These are phyloP conservation scores for Mormoops blainvillei DNA, from an alignment of 2,113 vertebrate species.

Conservation along the genomic window DNA sequence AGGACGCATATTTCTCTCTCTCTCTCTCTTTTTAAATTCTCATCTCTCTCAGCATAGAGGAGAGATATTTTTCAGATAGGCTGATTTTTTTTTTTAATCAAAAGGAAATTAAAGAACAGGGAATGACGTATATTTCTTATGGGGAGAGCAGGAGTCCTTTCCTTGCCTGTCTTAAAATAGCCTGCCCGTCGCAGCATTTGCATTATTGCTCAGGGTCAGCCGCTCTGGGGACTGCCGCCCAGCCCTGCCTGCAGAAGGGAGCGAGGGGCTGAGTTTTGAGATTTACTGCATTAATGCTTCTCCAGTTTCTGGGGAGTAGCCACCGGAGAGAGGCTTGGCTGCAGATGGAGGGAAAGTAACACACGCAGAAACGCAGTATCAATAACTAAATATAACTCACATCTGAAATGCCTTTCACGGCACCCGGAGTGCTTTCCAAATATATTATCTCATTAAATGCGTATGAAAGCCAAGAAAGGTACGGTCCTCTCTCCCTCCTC, in stretches of 20 bases:
- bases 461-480: neutral
- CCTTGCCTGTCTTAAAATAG: constrained; percentile 77
- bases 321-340: constrained; percentile 62
- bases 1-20: constrained; percentile 62
- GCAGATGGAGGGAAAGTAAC: constrained; percentile 19
- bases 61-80: constrained; percentile 74
- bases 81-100: constrained; percentile 83
- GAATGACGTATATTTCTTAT: constrained; percentile 77
- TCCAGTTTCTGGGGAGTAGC: constrained; percentile 38
- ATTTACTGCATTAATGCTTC: constrained; percentile 64
- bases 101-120: constrained; percentile 81
- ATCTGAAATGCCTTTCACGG: constrained; percentile 52
- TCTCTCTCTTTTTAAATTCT: constrained; percentile 71
- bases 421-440: constrained; percentile 53
- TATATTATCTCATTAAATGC: constrained; percentile 69
- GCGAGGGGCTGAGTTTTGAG: constrained; percentile 20
- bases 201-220: constrained; percentile 42
- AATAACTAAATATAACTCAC: constrained; percentile 71
- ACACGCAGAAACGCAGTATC: constrained; percentile 50
- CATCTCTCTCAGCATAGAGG: constrained; percentile 56
- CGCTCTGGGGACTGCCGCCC: neutral
- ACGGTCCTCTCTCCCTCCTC: neutral
- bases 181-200: constrained; percentile 61
- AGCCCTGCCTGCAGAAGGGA: neutral
- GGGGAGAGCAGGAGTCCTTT: constrained; percentile 69